phyloP scores from a whole-genome alignment of 2,888 invertebrate genomes.

The Sesia bembeciformis region DNA sequence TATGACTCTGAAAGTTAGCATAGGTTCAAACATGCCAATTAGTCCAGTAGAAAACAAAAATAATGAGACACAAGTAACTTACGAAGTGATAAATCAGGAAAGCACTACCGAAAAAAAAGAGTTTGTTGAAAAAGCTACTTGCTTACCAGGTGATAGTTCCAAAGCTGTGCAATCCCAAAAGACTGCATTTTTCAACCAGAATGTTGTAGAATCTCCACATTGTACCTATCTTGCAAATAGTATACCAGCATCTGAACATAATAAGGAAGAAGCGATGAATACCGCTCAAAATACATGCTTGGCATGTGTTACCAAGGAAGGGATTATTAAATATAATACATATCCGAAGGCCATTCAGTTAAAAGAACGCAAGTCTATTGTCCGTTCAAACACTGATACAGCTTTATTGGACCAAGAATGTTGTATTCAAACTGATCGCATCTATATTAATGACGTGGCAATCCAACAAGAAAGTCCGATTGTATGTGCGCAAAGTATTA shows the following conservation, averaged over 20 bases:
- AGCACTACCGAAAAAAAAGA: constrained; percentile 25
- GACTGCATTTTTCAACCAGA: too few species aligned
- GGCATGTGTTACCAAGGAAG: neutral
- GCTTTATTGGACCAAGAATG: constrained; percentile 3
- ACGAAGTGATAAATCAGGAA: constrained; percentile 12
- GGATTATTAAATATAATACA: constrained; percentile 22
- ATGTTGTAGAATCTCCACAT: too few species aligned
- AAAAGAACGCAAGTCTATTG: constrained; percentile 26
- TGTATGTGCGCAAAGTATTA: neutral
- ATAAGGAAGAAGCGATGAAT: too few species aligned
- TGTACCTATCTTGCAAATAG: too few species aligned
- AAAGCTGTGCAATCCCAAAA: constrained; percentile 37
- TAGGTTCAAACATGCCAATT: constrained; percentile 17
- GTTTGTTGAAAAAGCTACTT: constrained; percentile 32
- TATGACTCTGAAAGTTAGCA: constrained; percentile 48
- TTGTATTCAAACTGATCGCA: neutral
- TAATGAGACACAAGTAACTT: neutral
- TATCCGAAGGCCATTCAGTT: constrained; percentile 30
- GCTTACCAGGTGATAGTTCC: constrained; percentile 33
- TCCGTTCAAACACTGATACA: constrained; percentile 38
- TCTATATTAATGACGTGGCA: neutral
- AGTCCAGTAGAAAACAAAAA: neutral
- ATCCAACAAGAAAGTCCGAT: neutral
- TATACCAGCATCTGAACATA: too few species aligned
- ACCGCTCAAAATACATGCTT: neutral